Percentiles rank a stretch among this genome's conserved stretches.
These are phyloP conservation scores for Pangasius djambal DNA, from an alignment of 2,797 vertebrate genomes.

Conservation along the genomic window DNA sequence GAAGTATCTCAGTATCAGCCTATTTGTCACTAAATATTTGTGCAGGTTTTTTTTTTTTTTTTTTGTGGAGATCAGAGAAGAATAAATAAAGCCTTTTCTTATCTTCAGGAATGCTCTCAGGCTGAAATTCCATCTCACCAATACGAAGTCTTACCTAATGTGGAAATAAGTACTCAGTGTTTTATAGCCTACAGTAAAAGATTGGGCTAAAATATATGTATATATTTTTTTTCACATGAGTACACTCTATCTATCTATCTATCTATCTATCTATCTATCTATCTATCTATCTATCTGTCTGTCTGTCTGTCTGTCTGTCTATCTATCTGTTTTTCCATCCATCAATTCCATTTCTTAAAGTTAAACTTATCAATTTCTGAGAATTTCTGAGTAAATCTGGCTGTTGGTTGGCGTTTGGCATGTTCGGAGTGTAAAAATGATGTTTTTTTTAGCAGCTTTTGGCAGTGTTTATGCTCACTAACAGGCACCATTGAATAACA, in stretches of 20 bases:
- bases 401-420: background rate
- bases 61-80: conserved; percentile 8
- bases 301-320: background rate
- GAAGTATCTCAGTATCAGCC: background rate
- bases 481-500: background rate
- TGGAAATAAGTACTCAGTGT: background rate
- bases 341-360: background rate
- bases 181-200: background rate
- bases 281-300: background rate
- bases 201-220: background rate
- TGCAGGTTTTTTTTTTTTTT: background rate
- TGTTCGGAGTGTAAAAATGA: background rate
- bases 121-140: conserved; percentile 18
- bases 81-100: background rate
- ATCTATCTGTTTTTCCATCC: background rate
- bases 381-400: background rate
- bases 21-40: conserved; percentile 37
- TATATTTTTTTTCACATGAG: background rate
- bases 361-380: background rate
- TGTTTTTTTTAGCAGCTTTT: conserved; percentile 1
- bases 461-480: background rate
- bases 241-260: background rate
- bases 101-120: background rate
- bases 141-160: conserved; percentile 28
- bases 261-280: conserved; percentile 6